Conservation (phyloP, 2,888 invertebrate genomes). For the Peribatodes rhomboidaria region DNA sequence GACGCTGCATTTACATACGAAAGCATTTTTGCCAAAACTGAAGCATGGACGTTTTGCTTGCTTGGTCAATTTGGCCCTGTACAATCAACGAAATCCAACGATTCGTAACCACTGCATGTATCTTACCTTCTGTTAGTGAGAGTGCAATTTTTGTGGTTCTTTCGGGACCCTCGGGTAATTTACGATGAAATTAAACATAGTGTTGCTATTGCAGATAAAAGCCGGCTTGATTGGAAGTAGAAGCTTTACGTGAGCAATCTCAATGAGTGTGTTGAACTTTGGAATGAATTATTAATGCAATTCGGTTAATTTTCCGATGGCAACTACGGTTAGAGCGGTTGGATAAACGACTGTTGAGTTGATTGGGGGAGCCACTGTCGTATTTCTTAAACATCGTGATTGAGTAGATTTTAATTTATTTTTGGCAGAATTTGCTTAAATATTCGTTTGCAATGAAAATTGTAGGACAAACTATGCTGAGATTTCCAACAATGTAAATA, state of each 20-base stretch:
- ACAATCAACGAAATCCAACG: no score
- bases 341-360: neutral
- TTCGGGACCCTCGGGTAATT: slow-evolving; percentile 27
- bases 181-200: slow-evolving; percentile 30
- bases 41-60: no score
- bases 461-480: no score
- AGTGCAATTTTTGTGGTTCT: slow-evolving; percentile 38
- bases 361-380: neutral
- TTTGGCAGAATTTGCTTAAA: no score
- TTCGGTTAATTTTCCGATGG: slow-evolving; percentile 4
- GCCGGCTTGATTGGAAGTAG: slow-evolving; percentile 7
- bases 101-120: no score
- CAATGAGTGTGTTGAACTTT: neutral
- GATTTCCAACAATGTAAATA: no score
- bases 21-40: no score
- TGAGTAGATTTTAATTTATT: no score
- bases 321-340: neutral
- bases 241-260: slow-evolving; percentile 10
- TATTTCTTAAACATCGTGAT: no score
- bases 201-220: slow-evolving; percentile 27
- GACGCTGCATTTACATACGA: no score
- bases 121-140: neutral
- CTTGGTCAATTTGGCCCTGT: no score
- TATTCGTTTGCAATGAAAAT: neutral
- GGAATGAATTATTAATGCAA: neutral